phyloP scores from a whole-genome alignment of 2,113 vertebrate genomes.

The Pterocles burchelli region DNA sequence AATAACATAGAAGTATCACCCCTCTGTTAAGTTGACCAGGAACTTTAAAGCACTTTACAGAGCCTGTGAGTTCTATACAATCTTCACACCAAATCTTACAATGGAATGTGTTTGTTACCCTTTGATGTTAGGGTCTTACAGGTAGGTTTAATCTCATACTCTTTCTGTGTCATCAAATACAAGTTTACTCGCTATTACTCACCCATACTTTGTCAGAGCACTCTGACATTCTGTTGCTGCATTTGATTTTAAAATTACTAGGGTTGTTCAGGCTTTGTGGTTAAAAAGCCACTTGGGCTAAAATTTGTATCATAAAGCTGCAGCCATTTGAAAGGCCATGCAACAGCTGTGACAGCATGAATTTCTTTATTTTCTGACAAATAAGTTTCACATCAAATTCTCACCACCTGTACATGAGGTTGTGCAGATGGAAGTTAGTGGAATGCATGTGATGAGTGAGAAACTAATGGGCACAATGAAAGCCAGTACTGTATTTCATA shows the following conservation, averaged over 20 bases:
- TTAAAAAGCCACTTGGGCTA: background rate
- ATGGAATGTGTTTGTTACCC: background rate
- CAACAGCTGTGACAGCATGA: background rate
- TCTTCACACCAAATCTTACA: background rate
- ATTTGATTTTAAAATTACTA: background rate
- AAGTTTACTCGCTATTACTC: background rate
- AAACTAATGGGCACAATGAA: background rate
- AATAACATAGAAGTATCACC: background rate
- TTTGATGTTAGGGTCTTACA: background rate
- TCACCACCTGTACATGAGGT: background rate
- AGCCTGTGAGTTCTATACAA: background rate
- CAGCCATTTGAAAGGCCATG: background rate
- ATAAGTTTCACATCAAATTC: background rate
- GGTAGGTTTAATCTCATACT: background rate
- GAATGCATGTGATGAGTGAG: background rate
- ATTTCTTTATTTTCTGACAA: background rate
- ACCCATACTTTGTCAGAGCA: background rate
- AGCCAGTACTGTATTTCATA: background rate
- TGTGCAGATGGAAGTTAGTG: background rate
- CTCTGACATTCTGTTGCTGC: background rate
- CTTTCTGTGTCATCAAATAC: background rate
- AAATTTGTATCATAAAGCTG: background rate
- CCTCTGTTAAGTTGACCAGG: background rate
- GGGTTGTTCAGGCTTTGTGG: background rate
- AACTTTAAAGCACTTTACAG: constrained; percentile 5